Conservation (phyloP, 1,140 invertebrate genomes). For the Antheraea mylitta region DNA sequence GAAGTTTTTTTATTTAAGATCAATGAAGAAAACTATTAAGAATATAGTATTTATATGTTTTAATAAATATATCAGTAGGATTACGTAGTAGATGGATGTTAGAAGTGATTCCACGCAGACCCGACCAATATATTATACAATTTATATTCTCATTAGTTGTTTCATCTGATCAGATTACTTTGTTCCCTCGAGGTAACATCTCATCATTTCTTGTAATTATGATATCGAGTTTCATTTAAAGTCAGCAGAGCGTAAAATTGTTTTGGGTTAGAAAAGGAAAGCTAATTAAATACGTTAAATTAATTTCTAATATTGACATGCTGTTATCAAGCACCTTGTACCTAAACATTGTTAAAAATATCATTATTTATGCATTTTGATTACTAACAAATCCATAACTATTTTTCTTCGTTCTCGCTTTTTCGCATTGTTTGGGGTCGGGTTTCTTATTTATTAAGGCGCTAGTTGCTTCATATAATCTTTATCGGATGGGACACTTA, state of each 20-base stretch:
- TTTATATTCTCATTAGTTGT: slow-evolving; percentile 70
- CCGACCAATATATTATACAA: slow-evolving; percentile 63
- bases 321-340: no score
- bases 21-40: neutral
- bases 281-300: neutral
- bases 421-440: no score
- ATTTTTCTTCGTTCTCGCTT: no score
- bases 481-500: no score
- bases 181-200: slow-evolving; percentile 47
- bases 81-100: neutral
- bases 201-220: slow-evolving; percentile 55
- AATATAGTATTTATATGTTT: neutral
- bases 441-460: no score
- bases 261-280: slow-evolving; percentile 18
- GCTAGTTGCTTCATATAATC: no score
- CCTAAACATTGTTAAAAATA: no score
- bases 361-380: no score
- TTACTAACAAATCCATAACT: no score
- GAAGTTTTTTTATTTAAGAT: no score
- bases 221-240: slow-evolving; percentile 48
- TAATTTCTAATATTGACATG: neutral
- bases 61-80: neutral
- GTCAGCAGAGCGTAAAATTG: slow-evolving; percentile 35
- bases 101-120: slow-evolving; percentile 5
- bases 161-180: slow-evolving; percentile 64